Percentiles rank a stretch among this genome's conserved stretches.
phyloP scores from a whole-genome alignment of 2,888 invertebrate species.

The Pachycephus smyrnensis region DNA sequence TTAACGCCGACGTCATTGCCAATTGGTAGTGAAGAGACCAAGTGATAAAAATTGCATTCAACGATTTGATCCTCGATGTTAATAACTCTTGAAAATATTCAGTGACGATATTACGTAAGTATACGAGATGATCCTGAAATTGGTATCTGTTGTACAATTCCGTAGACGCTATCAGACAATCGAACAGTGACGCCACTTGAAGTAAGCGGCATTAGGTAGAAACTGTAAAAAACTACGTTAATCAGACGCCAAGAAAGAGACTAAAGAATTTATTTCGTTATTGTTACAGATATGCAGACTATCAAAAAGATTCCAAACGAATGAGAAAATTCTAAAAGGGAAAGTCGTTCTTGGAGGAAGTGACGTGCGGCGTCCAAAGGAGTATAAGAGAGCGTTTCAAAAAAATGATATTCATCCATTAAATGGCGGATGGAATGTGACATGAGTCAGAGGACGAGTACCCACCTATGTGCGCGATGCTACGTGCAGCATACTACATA shows the following conservation, averaged over 20 bases:
- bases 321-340: too few species aligned
- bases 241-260: too few species aligned
- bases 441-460: constrained; percentile 5
- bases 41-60: neutral
- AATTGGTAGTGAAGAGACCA: neutral
- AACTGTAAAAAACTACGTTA: too few species aligned
- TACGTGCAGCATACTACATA: constrained; percentile 13
- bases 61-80: neutral
- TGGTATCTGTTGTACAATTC: neutral
- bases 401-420: constrained; percentile 50
- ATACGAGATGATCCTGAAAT: neutral
- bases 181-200: too few species aligned
- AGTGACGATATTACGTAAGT: neutral
- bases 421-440: constrained; percentile 19
- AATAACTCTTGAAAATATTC: neutral
- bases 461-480: constrained; percentile 8
- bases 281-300: too few species aligned
- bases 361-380: neutral
- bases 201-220: too few species aligned
- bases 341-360: too few species aligned
- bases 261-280: too few species aligned
- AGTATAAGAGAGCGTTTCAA: neutral
- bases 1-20: neutral
- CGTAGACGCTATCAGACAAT: too few species aligned
- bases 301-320: too few species aligned